Evolutionary conservation across 2,888 invertebrate genomes (phyloP), one percentile per base, ranked within the genome.

Genomic region (Lepeophtheirus nordmannii): DNA sequence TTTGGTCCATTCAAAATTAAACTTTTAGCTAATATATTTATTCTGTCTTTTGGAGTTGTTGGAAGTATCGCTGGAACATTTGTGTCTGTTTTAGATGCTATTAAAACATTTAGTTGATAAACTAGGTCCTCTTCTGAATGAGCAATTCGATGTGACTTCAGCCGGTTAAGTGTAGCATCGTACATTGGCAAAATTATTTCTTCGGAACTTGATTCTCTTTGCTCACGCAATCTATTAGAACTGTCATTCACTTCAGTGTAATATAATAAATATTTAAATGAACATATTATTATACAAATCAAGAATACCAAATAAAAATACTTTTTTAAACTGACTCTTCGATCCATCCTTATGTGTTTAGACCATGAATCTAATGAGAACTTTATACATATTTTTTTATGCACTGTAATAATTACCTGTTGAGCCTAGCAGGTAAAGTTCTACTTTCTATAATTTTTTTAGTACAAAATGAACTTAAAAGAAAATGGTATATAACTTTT

Each of bases 11-110:
- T 46, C 17, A 46, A 46, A 17, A 46, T 46, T 8, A 46, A 46
- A 17, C 53, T 46, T n/a, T 5, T 14, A 17, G 14, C 8, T 17
- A 46, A 46, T 17, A 46, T 46, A 8, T 46, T 2, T 17, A 46
- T 46, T 46, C 17, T 46, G 5, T 17, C 2, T 8, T 46, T 46
- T 46, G 53, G 53, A 17, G n/a, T 46, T 17, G 53, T 17, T 17
- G 53, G 53, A 46, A 46, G 53, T 17, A 46, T 46, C 53, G 8
- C 53, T 46, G 53, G 53, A 46, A 46, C 53, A 14, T 46, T 46
- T 46, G 53, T 46, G 53, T n/a, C n/a, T 17, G 8, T 46, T 46
- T n/a, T 46, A 8, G 53, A 46, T 46, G 53, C 17, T 5, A 46
- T 46, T 46, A 8, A 46, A 17, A 30, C 30, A 30, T 30, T 30